phyloP scores from a whole-genome alignment of 2,797 vertebrate species.

The Neoniphon sammara region DNA sequence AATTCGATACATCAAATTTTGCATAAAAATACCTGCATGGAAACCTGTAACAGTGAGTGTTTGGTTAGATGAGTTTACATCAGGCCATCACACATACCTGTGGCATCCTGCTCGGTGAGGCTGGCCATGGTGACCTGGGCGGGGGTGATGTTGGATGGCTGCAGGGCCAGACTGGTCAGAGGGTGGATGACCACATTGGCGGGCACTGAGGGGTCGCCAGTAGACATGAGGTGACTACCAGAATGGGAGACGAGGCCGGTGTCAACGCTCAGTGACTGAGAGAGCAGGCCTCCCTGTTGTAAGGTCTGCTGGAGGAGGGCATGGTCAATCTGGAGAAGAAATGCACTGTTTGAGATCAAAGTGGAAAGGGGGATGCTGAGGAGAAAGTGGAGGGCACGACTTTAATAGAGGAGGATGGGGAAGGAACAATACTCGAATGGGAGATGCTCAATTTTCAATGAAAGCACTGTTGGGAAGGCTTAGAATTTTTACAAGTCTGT shows the following conservation, averaged over 20 bases:
- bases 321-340: conserved; percentile 88
- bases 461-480: no score
- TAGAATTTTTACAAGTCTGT: no score
- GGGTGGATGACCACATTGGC: conserved; percentile 95
- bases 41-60: neutral
- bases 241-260: conserved; percentile 81
- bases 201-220: conserved; percentile 83
- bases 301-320: conserved; percentile 93
- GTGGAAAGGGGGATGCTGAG: no score
- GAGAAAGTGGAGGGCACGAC: no score
- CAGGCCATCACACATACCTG: conserved; percentile 76
- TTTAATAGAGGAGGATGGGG: no score
- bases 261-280: conserved; percentile 89
- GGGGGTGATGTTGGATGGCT: conserved; percentile 85
- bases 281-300: conserved; percentile 91
- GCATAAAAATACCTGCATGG: neutral
- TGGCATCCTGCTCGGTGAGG: conserved; percentile 88
- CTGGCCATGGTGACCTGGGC: conserved; percentile 87
- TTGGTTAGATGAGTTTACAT: neutral
- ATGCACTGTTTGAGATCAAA: neutral
- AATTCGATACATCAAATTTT: no score
- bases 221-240: conserved; percentile 83
- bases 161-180: conserved; percentile 90
- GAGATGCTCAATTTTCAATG: no score
- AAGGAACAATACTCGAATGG: no score